phyloP scores from a whole-genome alignment of 2,888 invertebrate genomes.

The Yponomeuta plumbellus region DNA sequence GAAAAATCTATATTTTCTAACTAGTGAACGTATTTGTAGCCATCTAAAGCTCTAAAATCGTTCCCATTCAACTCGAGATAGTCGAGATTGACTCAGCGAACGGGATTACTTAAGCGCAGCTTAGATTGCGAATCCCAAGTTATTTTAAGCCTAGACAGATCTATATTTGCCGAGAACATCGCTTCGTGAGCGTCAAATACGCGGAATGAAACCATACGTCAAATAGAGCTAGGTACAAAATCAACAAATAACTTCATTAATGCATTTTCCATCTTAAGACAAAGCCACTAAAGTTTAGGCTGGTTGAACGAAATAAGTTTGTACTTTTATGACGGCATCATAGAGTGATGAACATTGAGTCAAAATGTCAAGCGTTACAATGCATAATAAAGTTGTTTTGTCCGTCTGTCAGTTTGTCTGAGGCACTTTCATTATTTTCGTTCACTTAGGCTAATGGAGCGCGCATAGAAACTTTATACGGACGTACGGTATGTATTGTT shows the following conservation, averaged over 20 bases:
- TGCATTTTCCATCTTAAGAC: not conserved
- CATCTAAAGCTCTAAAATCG: not conserved
- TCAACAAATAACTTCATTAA: not conserved
- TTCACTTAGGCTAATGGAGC: not conserved
- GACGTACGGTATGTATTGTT: conserved; percentile 3
- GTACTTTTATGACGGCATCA: not conserved
- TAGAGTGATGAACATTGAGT: conserved; percentile 3
- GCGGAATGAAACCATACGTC: not conserved
- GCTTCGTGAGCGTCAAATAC: conserved; percentile 2
- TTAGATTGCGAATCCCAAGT: not conserved
- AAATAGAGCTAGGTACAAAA: not conserved
- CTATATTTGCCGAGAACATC: not conserved
- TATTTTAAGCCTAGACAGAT: conserved; percentile 3
- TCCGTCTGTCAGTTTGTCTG: conserved; percentile 2
- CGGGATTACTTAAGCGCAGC: not conserved
- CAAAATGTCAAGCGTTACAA: conserved; percentile 3
- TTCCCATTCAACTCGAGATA: not conserved
- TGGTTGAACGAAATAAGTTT: not conserved
- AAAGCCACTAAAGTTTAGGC: not conserved
- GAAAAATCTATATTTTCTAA: too few species aligned
- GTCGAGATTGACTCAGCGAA: not conserved
- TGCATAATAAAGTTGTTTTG: not conserved
- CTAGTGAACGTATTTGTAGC: not conserved
- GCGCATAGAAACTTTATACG: conserved; percentile 1
- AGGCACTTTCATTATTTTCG: conserved; percentile 3